Evolutionary conservation across 2,113 vertebrate species (phyloP), one percentile per base, ranked within the genome.

Genomic region (Rhea americana): DNA sequence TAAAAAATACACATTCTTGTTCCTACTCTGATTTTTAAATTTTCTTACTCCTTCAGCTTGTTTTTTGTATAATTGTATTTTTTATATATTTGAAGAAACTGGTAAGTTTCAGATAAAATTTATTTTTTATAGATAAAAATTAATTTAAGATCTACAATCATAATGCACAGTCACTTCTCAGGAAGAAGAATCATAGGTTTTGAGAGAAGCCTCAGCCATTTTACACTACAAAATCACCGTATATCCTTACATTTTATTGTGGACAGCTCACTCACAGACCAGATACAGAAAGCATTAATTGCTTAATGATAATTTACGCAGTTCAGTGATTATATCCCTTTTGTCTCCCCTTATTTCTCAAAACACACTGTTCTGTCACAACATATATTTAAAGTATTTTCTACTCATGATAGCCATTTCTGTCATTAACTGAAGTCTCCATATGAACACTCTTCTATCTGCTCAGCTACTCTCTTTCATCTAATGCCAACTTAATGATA

Each of bases 331-430:
- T 48, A 9, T 13, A 59, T 39, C 28, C 12, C 12, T 61, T 68
- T 67, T 86, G 51, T 65, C 16, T 51, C 25, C 35, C 21, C 58
- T 50, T 55, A 55, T 71, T 45, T 87, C 58, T 79, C 45, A 78
- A 79, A 68, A 35, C 43, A 89, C 91, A 37, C 13, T 28, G 3
- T 67, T 78, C 37, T 55, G 24, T 72, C 78, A 75, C 47, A 82
- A 63, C 32, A 56, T 65, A 55, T 53, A 65, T 68, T 84, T 72
- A 4, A 80, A 82, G n/a, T 53, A 48, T 55, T 75, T 91, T 68
- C 66, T 2, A 2, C 30, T 47, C 61, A 13, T 0, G 5, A 32
- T 30, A 58, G 2, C 30, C 1, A 0, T 90, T 73, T 56, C 58
- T 83, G 73, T 32, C 53, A 43, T 2, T 39, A 55, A 66, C 3